Percentiles rank a stretch among this genome's conserved stretches.
Evolutionary conservation across 2,888 invertebrate species (phyloP).

Genomic region (Brachypalpus laphriformis): DNA sequence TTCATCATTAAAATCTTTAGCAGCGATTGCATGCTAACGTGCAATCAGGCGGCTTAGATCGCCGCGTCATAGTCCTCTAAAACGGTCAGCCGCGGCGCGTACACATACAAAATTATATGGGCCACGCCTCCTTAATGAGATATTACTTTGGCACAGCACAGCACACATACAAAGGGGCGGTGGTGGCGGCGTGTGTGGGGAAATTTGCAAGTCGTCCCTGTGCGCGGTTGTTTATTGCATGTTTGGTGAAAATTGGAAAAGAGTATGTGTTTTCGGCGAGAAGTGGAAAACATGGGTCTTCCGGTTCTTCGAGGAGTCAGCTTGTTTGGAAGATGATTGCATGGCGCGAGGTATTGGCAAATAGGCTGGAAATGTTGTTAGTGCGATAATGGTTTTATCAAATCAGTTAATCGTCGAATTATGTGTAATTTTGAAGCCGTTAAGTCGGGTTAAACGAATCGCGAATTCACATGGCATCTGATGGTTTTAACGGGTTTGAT

Average conservation of each 20-base stretch:
- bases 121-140: conserved; percentile 70
- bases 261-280: conserved; percentile 2
- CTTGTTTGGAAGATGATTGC: conserved; percentile 48
- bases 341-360: conserved; percentile 29
- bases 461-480: neutral
- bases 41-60: conserved; percentile 68
- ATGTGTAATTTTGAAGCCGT: conserved; percentile 60
- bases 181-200: conserved; percentile 18
- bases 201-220: conserved; percentile 53
- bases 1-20: conserved; percentile 53
- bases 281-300: conserved; percentile 37
- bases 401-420: conserved; percentile 61
- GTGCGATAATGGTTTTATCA: conserved; percentile 67
- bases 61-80: conserved; percentile 46
- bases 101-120: conserved; percentile 55
- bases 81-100: conserved; percentile 40
- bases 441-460: conserved; percentile 37
- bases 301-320: conserved; percentile 39
- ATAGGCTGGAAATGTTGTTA: conserved; percentile 52
- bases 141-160: conserved; percentile 23
- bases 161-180: neutral
- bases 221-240: conserved; percentile 52
- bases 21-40: conserved; percentile 51
- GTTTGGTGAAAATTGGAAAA: conserved; percentile 62
- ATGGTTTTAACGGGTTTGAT: neutral